Base-by-base conservation (phyloP, 2,113 vertebrate species). In the Neotoma lepida region DNA sequence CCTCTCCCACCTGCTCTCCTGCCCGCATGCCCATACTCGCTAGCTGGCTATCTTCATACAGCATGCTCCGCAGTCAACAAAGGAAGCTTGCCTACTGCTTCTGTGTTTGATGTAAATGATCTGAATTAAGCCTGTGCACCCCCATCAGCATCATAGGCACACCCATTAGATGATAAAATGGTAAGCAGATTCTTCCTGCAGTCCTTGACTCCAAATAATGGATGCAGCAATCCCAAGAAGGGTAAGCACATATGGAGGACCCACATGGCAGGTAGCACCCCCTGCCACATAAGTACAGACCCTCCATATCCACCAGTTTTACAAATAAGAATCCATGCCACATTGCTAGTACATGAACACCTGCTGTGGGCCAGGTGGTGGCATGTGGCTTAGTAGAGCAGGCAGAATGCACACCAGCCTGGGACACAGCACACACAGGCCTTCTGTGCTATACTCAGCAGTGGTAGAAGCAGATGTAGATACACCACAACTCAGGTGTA, bases 231-330 rank as follows among this genome's bases (percentile, higher is more conserved):
- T 1, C 46, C 91, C 54, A 33, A 51, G 77, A 61, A n/a, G 13
- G 0, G 0, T 4, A 24, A 24, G 58, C n/a, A 2, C 9, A 7
- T 4, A 7, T 0, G 5, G 41, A 46, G 41, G 33, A 9, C 5
- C 0, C 39, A 0, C 41, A 4, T 2, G 3, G 33, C 77, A 20
- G 8, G 0, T 0, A 7, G 3, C 12, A 0, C 2, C 39, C 4
- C 30, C 4, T 8, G 0, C 17, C 0, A 33, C 0, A 0, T 9
- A 46, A 24, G 12, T 4, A n/a, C 6, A 10, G 82, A 24, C 9
- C 35, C n/a, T 56, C 3, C 0, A 0, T 0, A 13, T 58, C 17
- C 5, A 54, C 35, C 4, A 0, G 17, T 24, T 18, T 7, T n/a
- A 4, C n/a, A 5, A 20, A 9, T n/a, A 8, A 0, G 1, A 0